phyloP scores from a whole-genome alignment of 2,113 vertebrate genomes.

The Ptilonorhynchus violaceus region DNA sequence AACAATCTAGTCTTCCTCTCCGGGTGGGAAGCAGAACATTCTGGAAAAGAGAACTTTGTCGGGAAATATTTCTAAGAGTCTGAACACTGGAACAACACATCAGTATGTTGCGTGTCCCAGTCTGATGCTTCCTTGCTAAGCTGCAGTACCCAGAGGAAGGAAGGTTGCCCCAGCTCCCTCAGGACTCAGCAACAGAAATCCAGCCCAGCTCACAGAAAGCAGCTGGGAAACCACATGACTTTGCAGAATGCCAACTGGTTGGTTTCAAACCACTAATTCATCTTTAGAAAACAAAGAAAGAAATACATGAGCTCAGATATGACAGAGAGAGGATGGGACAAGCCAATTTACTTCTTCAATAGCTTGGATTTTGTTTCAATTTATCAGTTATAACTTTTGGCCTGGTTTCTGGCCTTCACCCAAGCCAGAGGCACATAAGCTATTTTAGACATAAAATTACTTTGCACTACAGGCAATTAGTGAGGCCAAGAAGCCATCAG shows the following conservation, averaged over 20 bases:
- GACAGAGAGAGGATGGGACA: neutral
- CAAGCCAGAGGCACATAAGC: neutral
- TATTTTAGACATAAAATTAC: slow-evolving; percentile 4
- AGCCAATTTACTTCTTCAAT: neutral
- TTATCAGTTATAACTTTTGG: neutral
- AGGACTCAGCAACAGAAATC: neutral
- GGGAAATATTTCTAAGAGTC: too few relatives aligned
- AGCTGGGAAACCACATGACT: neutral
- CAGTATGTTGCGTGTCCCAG: fast-evolving
- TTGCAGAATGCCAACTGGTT: neutral
- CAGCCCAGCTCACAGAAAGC: neutral
- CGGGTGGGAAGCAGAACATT: neutral
- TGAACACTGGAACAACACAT: too few relatives aligned
- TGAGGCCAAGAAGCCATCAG: neutral
- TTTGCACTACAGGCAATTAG: slow-evolving; percentile 20
- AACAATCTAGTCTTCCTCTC: neutral
- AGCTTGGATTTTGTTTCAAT: neutral
- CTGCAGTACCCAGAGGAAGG: neutral
- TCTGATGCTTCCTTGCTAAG: neutral
- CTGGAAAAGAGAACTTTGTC: neutral
- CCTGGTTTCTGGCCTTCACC: neutral
- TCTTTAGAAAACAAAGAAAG: neutral
- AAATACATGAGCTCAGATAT: neutral
- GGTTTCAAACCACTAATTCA: neutral
- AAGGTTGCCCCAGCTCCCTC: neutral